These are phyloP conservation scores for Circaetus gallicus DNA, from an alignment of 2,113 vertebrate genomes.

Conservation along the genomic window DNA sequence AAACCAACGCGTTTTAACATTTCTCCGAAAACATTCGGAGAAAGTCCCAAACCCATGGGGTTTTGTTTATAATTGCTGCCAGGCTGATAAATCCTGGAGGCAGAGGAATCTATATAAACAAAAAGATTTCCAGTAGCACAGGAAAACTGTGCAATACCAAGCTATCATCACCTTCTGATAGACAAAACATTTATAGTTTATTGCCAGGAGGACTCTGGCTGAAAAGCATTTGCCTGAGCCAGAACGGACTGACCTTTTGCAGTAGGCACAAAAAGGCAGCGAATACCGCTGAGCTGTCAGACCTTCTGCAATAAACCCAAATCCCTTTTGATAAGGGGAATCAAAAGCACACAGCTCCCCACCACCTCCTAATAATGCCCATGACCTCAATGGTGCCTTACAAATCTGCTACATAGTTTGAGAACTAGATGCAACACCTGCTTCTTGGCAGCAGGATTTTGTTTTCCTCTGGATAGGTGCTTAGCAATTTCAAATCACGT, in stretches of 20 bases:
- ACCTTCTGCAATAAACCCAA: constrained; percentile 45
- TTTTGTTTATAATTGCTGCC: not conserved
- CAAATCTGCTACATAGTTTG: not conserved
- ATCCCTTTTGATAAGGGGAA: constrained; percentile 45
- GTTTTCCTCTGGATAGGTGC: not conserved
- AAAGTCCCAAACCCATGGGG: not conserved
- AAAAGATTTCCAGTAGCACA: constrained; percentile 2
- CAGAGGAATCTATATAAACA: not conserved
- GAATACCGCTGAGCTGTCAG: not conserved
- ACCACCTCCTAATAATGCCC: not conserved
- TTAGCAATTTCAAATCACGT: not conserved
- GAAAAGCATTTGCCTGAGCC: constrained; percentile 6
- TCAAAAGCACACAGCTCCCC: constrained; percentile 20
- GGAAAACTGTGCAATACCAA: not conserved
- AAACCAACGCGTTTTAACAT: not conserved
- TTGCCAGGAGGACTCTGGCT: constrained; percentile 21
- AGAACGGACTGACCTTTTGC: constrained; percentile 34
- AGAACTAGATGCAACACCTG: not conserved
- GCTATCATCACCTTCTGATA: constrained; percentile 15
- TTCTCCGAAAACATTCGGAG: not conserved
- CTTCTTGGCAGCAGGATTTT: not conserved
- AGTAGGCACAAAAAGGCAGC: constrained; percentile 15
- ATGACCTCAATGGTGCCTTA: not conserved
- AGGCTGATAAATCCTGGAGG: not conserved
- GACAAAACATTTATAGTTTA: constrained; percentile 24